A percentile compares a stretch with the other conserved stretches of the same genome.
These are phyloP conservation scores for Pao palembangensis DNA, from an alignment of 2,113 vertebrate species.

Conservation along the genomic window DNA sequence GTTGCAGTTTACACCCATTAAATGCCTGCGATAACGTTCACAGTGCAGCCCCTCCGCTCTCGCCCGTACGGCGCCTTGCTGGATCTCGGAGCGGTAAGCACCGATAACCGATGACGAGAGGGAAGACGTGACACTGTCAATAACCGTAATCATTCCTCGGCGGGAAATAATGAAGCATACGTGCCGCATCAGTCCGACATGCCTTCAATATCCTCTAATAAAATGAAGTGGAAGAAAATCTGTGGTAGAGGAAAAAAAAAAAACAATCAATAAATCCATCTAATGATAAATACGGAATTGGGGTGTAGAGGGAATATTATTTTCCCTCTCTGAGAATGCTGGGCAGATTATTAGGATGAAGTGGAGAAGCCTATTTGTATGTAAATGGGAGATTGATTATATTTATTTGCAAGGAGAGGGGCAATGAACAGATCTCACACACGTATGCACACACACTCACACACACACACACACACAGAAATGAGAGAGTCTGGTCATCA, in stretches of 20 bases:
- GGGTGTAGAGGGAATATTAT: constrained; percentile 66
- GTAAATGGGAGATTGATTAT: constrained; percentile 81
- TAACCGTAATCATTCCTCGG: constrained; percentile 80
- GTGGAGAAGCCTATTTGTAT: constrained; percentile 77
- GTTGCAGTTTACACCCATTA: constrained; percentile 81
- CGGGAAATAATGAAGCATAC: constrained; percentile 81
- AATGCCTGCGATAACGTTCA: constrained; percentile 64
- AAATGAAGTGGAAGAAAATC: constrained; percentile 70
- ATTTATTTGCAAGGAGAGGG: constrained; percentile 75
- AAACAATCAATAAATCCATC: constrained; percentile 76
- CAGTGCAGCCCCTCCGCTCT: constrained; percentile 20
- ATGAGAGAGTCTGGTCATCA: constrained; percentile 44
- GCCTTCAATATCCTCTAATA: constrained; percentile 77
- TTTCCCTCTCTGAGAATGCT: constrained; percentile 62
- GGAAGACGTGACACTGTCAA: constrained; percentile 84
- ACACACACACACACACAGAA: constrained; percentile 11
- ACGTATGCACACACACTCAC: constrained; percentile 7
- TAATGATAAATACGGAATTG: constrained; percentile 76
- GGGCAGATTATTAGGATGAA: constrained; percentile 71
- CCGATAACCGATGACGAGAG: constrained; percentile 77
- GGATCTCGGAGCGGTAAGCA: constrained; percentile 68
- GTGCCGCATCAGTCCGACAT: constrained; percentile 69
- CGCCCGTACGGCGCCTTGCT: constrained; percentile 21
- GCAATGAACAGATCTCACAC: constrained; percentile 26
- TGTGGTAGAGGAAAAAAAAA: constrained; percentile 40